Base-by-base conservation (phyloP, 2,113 vertebrate species). In the Sphaerodactylus townsendi region DNA sequence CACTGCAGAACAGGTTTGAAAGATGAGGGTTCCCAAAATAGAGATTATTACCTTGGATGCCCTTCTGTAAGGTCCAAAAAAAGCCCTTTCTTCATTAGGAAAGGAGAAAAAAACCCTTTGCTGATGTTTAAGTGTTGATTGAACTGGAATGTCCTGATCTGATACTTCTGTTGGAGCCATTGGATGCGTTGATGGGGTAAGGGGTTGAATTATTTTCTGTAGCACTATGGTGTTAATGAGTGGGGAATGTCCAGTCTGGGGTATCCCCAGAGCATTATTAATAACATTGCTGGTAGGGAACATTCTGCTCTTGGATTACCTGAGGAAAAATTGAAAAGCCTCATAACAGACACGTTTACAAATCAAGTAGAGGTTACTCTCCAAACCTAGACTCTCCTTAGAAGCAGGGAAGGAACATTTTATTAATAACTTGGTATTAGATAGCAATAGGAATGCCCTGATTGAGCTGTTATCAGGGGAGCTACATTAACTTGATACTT, bases 401-500 rank as follows among this genome's bases (percentile, higher is more conserved):
- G 19, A 75, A 83, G 71, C 33, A 25, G 5, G 39, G 48, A 88
- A 86, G 80, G 1, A 14, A 39, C 46, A 5, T 62, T 0, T 44
- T 87, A 88, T 94, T 91, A 89, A 91, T 91, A 90, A 89, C 91
- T 83, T 1, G 0, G 28, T 5, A 1, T 80, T 69, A 64, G 83
- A 2, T 2, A 2, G 46, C 2, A 65, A 66, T 2, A 79, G 87
- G 82, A 82, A 87, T 53, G 71, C 75, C 80, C 81, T 73, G 82
- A 66, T 66, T 77, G 81, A 71, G 69, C 79, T 85, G 56, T 50
- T 88, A 19, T 30, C 28, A n/a, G 78, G 79, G 78, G 17, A 44
- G 19, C n/a, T 0, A 1, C 75, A 23, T 75, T 78, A 69, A 90
- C 74, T 1, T 33, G 83, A 64, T 73, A 79, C 82, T 85, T 65